phyloP scores from a whole-genome alignment of 2,888 invertebrate species.

The Hirtodrosophila alboralis region DNA sequence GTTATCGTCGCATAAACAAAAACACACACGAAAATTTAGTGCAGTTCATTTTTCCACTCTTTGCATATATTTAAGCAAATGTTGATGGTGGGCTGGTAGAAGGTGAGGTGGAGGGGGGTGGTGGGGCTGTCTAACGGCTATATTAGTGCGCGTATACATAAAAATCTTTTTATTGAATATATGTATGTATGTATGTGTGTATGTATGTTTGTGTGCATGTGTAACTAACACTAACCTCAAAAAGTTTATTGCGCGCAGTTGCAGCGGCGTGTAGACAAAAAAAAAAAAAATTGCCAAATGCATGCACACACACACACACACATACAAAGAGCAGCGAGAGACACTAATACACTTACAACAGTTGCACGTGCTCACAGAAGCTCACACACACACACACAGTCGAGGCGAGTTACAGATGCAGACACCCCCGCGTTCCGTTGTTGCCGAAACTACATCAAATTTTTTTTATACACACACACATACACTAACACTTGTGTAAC shows the following conservation, averaged over 20 bases:
- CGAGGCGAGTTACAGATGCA: constrained; percentile 41
- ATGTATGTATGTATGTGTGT: constrained; percentile 1
- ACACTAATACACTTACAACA: constrained; percentile 52
- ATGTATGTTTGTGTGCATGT: constrained; percentile 16
- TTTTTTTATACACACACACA: constrained; percentile 18
- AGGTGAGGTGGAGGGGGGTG: not conserved
- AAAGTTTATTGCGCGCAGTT: constrained; percentile 72
- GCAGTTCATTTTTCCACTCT: constrained; percentile 26
- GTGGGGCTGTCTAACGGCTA: constrained; percentile 33
- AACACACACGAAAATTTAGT: constrained; percentile 20
- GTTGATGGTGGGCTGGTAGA: no score
- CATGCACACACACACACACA: constrained; percentile 45
- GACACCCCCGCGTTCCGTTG: constrained; percentile 43
- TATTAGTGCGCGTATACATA: constrained; percentile 45
- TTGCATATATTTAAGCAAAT: constrained; percentile 25
- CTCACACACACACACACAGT: constrained; percentile 18
- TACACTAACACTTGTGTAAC: constrained; percentile 14
- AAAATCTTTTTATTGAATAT: constrained; percentile 2
- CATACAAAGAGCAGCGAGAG: constrained; percentile 41
- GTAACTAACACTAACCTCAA: constrained; percentile 69
- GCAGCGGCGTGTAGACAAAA: constrained; percentile 49
- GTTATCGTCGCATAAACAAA: constrained; percentile 43
- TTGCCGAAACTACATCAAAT: constrained; percentile 27
- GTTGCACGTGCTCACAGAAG: constrained; percentile 51
- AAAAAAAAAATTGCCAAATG: constrained; percentile 64